phyloP scores from a whole-genome alignment of 1,140 invertebrate species.

The Littorina saxatilis region DNA sequence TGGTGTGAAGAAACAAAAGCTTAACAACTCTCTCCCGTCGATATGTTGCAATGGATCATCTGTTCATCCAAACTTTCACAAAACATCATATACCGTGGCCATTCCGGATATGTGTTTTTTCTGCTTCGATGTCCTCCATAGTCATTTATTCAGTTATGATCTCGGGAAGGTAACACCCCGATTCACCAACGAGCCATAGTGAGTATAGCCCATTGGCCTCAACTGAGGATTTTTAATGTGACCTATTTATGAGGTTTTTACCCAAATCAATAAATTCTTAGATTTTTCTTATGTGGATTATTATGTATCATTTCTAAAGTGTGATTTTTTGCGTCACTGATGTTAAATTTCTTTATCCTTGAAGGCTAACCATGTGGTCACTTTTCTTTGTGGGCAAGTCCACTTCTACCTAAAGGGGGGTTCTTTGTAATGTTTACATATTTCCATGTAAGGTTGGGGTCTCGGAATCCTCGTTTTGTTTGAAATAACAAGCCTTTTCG shows the following conservation, averaged over 20 bases:
- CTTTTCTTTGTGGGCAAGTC: slow-evolving; percentile 1
- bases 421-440: slow-evolving; percentile 28
- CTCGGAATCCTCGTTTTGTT: slow-evolving; percentile 15
- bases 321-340: neutral
- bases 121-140: slow-evolving; percentile 85
- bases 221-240: slow-evolving; percentile 26
- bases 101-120: slow-evolving; percentile 88
- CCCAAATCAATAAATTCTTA: too few relatives aligned
- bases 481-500: neutral
- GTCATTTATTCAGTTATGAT: slow-evolving; percentile 93
- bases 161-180: slow-evolving; percentile 87
- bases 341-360: neutral
- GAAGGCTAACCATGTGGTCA: neutral
- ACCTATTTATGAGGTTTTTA: neutral
- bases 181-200: slow-evolving; percentile 97
- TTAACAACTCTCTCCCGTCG: slow-evolving; percentile 82
- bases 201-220: slow-evolving; percentile 78
- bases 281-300: neutral
- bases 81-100: slow-evolving; percentile 81
- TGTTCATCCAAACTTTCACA: slow-evolving; percentile 79
- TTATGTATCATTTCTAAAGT: neutral
- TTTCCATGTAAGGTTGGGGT: slow-evolving; percentile 39
- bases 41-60: slow-evolving; percentile 76
- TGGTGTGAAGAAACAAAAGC: slow-evolving; percentile 91
- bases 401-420: slow-evolving; percentile 25